Percentiles rank a stretch among this genome's conserved stretches.
Evolutionary conservation across 2,888 invertebrate genomes (phyloP).

Genomic region (Tachina lurida): DNA sequence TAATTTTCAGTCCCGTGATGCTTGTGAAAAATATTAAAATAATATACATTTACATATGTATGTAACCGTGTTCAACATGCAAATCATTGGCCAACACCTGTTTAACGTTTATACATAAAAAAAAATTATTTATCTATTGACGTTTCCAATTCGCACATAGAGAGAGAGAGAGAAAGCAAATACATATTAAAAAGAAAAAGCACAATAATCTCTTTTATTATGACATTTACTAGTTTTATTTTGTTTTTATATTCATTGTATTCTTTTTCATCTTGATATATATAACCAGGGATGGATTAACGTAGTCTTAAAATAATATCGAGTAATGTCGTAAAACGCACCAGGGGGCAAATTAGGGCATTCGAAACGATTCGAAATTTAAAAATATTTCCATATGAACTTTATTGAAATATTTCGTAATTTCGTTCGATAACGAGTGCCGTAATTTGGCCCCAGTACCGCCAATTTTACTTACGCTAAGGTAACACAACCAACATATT

Average conservation of each 20-base stretch:
- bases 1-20: no score
- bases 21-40: no score
- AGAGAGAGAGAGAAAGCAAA: neutral
- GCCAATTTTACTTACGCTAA: no score
- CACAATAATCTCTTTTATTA: neutral
- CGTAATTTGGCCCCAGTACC: no score
- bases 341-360: no score
- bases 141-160: neutral
- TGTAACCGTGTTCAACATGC: neutral
- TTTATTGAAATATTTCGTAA: no score
- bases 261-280: neutral
- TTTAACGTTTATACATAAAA: neutral
- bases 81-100: conserved; percentile 5
- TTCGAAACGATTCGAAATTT: no score
- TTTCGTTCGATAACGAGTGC: no score
- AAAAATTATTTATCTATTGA: conserved; percentile 1
- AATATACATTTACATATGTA: no score
- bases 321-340: no score
- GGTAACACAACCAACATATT: no score
- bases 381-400: no score
- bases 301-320: neutral
- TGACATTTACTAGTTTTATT: conserved; percentile 46
- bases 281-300: neutral
- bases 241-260: conserved; percentile 7
- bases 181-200: neutral